phyloP scores from a whole-genome alignment of 2,888 invertebrate genomes.

The Drosophila neonasuta region DNA sequence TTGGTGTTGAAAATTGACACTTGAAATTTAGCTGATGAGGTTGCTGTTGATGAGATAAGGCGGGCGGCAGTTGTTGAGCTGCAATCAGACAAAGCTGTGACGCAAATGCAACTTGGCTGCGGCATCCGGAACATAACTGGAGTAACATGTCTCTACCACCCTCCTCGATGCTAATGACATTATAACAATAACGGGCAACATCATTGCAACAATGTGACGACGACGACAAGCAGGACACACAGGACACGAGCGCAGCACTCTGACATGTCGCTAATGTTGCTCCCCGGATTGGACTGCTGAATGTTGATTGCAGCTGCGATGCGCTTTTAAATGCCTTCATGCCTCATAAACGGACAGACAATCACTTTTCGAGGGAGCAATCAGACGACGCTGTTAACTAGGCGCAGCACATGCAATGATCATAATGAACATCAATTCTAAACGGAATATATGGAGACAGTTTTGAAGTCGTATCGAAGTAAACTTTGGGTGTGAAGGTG shows the following conservation, averaged over 20 bases:
- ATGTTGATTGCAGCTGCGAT: constrained; percentile 64
- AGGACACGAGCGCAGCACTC: constrained; percentile 4
- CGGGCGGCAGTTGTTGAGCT: constrained; percentile 28
- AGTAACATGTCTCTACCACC: constrained; percentile 8
- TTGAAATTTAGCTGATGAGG: constrained; percentile 57
- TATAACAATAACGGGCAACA: constrained; percentile 68
- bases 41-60: background rate
- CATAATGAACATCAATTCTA: constrained; percentile 34
- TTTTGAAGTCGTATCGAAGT: background rate
- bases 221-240: constrained; percentile 21
- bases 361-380: constrained; percentile 22
- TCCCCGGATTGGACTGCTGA: constrained; percentile 27
- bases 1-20: constrained; percentile 75
- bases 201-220: constrained; percentile 66
- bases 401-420: constrained; percentile 7
- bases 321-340: constrained; percentile 71
- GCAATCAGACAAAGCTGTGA: constrained; percentile 70
- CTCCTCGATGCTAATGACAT: constrained; percentile 61
- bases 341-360: constrained; percentile 63
- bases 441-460: constrained; percentile 1
- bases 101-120: constrained; percentile 50
- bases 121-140: constrained; percentile 5
- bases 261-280: constrained; percentile 63
- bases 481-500: background rate
- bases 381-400: constrained; percentile 45